These are phyloP conservation scores for Urechis unicinctus DNA, from an alignment of 2,888 invertebrate genomes.

Conservation along the genomic window DNA sequence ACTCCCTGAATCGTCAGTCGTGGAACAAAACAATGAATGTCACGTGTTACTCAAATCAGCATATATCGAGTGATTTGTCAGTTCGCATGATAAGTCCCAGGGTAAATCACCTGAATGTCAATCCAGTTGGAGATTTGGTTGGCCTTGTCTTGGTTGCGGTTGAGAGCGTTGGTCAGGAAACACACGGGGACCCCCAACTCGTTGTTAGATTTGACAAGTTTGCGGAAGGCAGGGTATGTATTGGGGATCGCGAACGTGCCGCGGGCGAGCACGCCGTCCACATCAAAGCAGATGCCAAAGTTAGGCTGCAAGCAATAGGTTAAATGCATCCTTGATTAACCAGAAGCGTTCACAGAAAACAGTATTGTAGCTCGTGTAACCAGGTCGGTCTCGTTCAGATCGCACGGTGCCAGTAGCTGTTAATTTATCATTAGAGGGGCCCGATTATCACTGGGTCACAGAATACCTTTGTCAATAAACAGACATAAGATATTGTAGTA, in stretches of 20 bases:
- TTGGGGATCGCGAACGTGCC: conserved; percentile 40
- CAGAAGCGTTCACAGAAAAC: no score
- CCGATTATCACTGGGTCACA: no score
- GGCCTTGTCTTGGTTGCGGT: conserved; percentile 41
- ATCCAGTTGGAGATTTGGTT: conserved; percentile 42
- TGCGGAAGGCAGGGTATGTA: conserved; percentile 34
- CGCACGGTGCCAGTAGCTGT: no score
- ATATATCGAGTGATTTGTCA: neutral
- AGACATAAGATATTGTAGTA: no score
- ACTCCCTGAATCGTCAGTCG: no score
- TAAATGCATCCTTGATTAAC: no score
- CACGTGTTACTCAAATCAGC: neutral
- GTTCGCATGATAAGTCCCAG: neutral
- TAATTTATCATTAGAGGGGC: no score
- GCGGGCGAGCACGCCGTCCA: conserved; percentile 47
- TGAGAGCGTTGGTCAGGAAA: conserved; percentile 49
- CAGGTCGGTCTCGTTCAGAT: no score
- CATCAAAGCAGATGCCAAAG: conserved; percentile 50
- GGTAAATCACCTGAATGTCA: conserved; percentile 31
- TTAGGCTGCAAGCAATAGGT: conserved; percentile 37
- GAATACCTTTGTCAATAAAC: no score
- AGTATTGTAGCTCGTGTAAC: no score
- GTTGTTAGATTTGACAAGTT: conserved; percentile 36
- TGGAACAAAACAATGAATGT: no score
- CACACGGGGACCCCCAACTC: conserved; percentile 42